Percentiles rank a stretch among this genome's conserved stretches.
Conservation (phyloP, 2,888 invertebrate species). For the Caenorhabditis uteleia region DNA sequence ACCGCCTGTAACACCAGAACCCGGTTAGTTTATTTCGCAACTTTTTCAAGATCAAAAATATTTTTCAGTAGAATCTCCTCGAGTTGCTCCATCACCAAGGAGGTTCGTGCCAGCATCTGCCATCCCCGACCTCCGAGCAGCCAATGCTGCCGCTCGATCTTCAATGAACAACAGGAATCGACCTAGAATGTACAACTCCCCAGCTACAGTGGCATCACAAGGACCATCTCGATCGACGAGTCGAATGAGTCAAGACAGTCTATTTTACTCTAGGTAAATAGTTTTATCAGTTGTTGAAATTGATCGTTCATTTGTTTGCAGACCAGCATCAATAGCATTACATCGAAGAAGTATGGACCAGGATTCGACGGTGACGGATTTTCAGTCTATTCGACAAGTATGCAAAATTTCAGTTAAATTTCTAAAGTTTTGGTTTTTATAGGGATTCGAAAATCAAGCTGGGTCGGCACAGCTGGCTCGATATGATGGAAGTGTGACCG, state of each 20-base stretch:
- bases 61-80: conserved; percentile 36
- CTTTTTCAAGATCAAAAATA: conserved; percentile 10
- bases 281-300: neutral
- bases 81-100: conserved; percentile 48
- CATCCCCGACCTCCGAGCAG: conserved; percentile 61
- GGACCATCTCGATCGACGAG: conserved; percentile 48
- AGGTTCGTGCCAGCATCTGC: conserved; percentile 64
- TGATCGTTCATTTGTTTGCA: neutral
- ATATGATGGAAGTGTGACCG: conserved; percentile 40
- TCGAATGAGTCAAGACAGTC: conserved; percentile 55
- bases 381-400: conserved; percentile 34
- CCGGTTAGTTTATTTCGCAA: conserved; percentile 9
- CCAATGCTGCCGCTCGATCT: conserved; percentile 55
- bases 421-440: neutral
- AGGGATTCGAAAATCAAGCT: conserved; percentile 32
- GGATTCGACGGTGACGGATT: conserved; percentile 43
- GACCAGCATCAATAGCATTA: conserved; percentile 32
- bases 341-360: conserved; percentile 37
- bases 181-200: conserved; percentile 14
- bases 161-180: conserved; percentile 24
- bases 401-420: neutral
- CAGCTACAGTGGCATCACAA: conserved; percentile 19
- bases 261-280: conserved; percentile 43
- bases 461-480: conserved; percentile 27
- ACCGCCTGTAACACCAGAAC: conserved; percentile 42